Evolutionary conservation across 1,140 invertebrate genomes (phyloP).

Genomic region (Acromyrmex heyeri): DNA sequence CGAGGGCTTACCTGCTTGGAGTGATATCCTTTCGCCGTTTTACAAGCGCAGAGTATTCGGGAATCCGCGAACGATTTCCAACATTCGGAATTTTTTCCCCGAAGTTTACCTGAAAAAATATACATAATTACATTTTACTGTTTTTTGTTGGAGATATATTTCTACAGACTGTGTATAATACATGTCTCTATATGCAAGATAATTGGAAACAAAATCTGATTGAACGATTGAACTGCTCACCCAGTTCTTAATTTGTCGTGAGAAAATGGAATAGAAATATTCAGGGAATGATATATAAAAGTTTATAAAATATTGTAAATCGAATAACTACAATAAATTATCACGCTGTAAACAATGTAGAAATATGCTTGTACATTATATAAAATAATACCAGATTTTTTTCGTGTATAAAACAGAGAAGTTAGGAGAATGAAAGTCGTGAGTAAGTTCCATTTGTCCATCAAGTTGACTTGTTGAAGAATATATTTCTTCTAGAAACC

Average conservation of each 20-base stretch:
- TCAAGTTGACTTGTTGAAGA: not conserved
- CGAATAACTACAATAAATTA: not conserved
- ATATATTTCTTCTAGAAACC: constrained; percentile 59
- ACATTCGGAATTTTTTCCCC: not conserved
- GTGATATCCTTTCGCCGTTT: constrained; percentile 65
- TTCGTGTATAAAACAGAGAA: not conserved
- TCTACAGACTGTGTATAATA: not conserved
- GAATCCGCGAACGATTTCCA: constrained; percentile 6
- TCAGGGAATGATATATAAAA: not conserved
- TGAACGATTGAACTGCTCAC: not conserved
- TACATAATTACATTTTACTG: not conserved
- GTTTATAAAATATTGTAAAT: not conserved
- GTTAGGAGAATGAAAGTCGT: constrained; percentile 8
- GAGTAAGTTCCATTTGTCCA: constrained; percentile 9
- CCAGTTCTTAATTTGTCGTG: not conserved
- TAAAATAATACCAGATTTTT: not conserved
- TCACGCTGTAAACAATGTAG: not conserved
- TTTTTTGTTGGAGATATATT: not conserved
- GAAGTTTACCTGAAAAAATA: not conserved
- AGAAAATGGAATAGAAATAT: not conserved
- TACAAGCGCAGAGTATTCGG: constrained; percentile 27
- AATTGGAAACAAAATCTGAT: not conserved
- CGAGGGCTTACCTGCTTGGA: constrained; percentile 59
- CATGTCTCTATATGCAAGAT: not conserved
- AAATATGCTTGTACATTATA: constrained; percentile 5